Percentiles rank a stretch among this genome's conserved stretches.
phyloP scores from a whole-genome alignment of 1,140 invertebrate genomes.

The Holcopasites calliopsidis region DNA sequence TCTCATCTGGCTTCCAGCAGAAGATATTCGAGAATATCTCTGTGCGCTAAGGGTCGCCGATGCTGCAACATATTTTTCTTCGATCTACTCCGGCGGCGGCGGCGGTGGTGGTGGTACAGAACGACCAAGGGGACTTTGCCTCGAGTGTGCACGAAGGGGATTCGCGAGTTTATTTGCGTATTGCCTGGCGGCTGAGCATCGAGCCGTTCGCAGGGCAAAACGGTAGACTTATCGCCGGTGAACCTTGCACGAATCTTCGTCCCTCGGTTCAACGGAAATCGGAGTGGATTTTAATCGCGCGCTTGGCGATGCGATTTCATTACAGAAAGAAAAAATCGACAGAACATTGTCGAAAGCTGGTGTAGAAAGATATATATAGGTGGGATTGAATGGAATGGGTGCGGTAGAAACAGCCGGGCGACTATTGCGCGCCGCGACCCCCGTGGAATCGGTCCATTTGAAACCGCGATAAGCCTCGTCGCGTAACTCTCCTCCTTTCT shows the following conservation, averaged over 20 bases:
- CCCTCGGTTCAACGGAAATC: not conserved
- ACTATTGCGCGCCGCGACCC: conserved; percentile 39
- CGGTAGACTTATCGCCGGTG: conserved; percentile 55
- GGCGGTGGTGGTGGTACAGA: too few species aligned
- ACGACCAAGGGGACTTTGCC: conserved; percentile 9
- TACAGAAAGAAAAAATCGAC: too few species aligned
- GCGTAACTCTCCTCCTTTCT: conserved; percentile 11
- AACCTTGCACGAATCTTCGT: conserved; percentile 19
- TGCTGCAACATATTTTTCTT: conserved; percentile 72
- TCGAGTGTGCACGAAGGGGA: conserved; percentile 15
- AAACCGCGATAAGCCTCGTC: conserved; percentile 75
- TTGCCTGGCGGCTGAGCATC: conserved; percentile 76
- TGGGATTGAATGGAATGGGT: conserved; percentile 56
- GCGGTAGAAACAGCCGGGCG: conserved; percentile 47
- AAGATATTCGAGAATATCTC: not conserved
- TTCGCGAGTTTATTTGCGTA: conserved; percentile 75
- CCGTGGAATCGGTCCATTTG: conserved; percentile 66
- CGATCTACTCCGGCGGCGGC: conserved; percentile 63
- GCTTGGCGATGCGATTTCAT: too few species aligned
- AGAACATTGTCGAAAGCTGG: too few species aligned
- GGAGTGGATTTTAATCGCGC: not conserved
- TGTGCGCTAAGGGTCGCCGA: not conserved
- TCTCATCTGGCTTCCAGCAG: not conserved
- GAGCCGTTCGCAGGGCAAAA: conserved; percentile 63
- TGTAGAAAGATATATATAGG: too few species aligned